Base-by-base conservation (phyloP, 2,888 invertebrate species). In the Helleia helle region DNA sequence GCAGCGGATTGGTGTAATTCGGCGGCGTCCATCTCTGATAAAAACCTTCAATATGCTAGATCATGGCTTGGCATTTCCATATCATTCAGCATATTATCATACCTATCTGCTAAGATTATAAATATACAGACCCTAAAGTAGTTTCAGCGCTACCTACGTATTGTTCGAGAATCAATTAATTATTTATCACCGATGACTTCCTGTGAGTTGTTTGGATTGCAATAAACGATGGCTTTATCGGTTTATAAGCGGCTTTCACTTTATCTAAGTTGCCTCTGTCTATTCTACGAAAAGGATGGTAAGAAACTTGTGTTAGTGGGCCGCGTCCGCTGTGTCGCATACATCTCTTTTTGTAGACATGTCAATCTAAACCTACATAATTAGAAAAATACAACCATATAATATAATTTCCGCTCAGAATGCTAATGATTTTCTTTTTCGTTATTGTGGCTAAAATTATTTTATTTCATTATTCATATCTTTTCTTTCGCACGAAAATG, bases 291-390 rank as follows among this genome's bases (percentile, higher is more conserved):
- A 83, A 79, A 80, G 75, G 76, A 74, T 70, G 68, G 76, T 69
- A 81, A 83, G 79, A 81, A 84, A 58, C 70, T 73, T 73, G 68
- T 81, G 83, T 81, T 64, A 84, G 83, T 84, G 73, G 75, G 80
- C 59, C 83, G 76, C 68, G 76, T 75, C 79, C 77, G 80, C 65
- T 63, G 71, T n/a, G 53, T 53, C 56, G 68, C 64, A 59, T 62
- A 62, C 62, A 58, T 57, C 58, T 62, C 74, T 77, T 76, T 80
- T 79, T 80, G 68, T 74, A 53, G 55, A 62, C 62, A 50, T 59
- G 58, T 66, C 70, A 63, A 68, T 66, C 65, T 66, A 65, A 62
- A 65, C 70, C 71, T 65, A 74, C 65, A 68, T 73, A 71, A 73
- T 76, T 70, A 72, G 70, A 73, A 69, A 75, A 71, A 73, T 67